phyloP scores from a whole-genome alignment of 2,888 invertebrate genomes.

The Nudaria mundana region DNA sequence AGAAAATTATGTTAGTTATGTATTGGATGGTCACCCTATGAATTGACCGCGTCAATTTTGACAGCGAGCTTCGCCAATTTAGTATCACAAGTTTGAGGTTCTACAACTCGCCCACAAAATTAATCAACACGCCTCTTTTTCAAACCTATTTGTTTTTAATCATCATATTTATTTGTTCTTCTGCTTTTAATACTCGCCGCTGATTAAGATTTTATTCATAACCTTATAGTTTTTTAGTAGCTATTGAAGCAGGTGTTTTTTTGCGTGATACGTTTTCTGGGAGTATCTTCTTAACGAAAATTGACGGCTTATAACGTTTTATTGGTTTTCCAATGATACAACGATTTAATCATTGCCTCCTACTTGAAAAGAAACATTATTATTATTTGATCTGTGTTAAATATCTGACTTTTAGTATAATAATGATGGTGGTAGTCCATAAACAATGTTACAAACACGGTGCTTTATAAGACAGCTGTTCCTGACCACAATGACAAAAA shows the following conservation, averaged over 20 bases:
- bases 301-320: slow-evolving; percentile 1
- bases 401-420: too few species aligned
- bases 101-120: slow-evolving; percentile 60
- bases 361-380: too few species aligned
- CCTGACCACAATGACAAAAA: slow-evolving; percentile 77
- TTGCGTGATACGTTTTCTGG: slow-evolving; percentile 10
- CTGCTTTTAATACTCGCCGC: slow-evolving; percentile 52
- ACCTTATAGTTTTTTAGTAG: slow-evolving; percentile 43
- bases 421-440: slow-evolving; percentile 52
- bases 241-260: slow-evolving; percentile 16
- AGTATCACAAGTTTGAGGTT: slow-evolving; percentile 49
- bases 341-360: too few species aligned
- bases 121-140: slow-evolving; percentile 76
- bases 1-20: too few species aligned
- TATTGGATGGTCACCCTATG: slow-evolving; percentile 42
- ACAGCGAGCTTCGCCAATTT: slow-evolving; percentile 63
- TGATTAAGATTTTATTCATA: slow-evolving; percentile 81
- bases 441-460: slow-evolving; percentile 63
- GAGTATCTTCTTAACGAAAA: slow-evolving; percentile 2
- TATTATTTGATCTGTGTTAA: too few species aligned
- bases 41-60: slow-evolving; percentile 63
- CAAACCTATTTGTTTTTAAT: slow-evolving; percentile 71
- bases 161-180: slow-evolving; percentile 60
- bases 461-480: slow-evolving; percentile 70
- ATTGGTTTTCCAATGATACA: background rate